Evolutionary conservation across 2,113 vertebrate species (phyloP).

Genomic region (Falcunculus frontatus): DNA sequence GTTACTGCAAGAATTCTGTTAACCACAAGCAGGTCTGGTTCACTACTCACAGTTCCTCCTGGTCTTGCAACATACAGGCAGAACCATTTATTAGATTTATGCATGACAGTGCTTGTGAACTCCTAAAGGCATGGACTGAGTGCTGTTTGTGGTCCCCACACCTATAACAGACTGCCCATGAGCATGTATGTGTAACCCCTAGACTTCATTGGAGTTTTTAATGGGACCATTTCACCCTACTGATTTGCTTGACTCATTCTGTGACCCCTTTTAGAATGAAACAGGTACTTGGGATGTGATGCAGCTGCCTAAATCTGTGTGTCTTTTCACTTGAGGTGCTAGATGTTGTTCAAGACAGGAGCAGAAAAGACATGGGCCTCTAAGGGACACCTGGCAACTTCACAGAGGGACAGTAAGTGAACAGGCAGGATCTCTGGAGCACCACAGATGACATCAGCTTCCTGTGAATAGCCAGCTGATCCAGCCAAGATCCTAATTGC

Average conservation of each 20-base stretch:
- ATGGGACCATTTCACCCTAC: background rate
- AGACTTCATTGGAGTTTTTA: background rate
- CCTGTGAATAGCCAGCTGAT: background rate
- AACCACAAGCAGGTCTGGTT: constrained; percentile 29
- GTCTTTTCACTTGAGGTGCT: background rate
- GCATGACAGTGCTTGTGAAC: background rate
- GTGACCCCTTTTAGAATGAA: background rate
- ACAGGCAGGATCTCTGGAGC: background rate
- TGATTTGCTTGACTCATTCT: background rate
- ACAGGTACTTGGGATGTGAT: background rate
- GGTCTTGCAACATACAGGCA: background rate
- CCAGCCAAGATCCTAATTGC: background rate
- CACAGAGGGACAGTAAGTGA: background rate
- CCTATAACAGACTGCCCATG: background rate
- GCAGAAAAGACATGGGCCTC: background rate
- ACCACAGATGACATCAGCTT: background rate
- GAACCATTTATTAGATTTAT: background rate
- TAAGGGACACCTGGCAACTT: background rate
- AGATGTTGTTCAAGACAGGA: background rate
- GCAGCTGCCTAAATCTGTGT: background rate
- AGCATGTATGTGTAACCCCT: too few relatives aligned
- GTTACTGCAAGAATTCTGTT: constrained; percentile 46
- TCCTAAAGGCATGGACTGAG: background rate
- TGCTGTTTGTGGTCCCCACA: background rate
- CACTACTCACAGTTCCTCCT: background rate